Evolutionary conservation across 2,797 vertebrate genomes (phyloP), one percentile per base, ranked within the genome.

Genomic region (Malurus leucopterus): DNA sequence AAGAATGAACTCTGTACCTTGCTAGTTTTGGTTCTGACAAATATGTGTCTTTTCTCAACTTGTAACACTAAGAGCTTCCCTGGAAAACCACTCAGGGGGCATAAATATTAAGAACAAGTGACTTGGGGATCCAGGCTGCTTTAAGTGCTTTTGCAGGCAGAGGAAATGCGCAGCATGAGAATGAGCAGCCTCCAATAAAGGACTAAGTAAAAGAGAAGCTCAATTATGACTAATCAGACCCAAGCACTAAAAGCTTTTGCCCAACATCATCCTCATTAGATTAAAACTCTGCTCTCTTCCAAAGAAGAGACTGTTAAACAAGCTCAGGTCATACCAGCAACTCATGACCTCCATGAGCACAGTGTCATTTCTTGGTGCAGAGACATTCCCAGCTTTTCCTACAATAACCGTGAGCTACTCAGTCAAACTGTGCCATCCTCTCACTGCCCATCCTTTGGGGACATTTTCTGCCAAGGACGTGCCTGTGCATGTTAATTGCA

Each of bases 61-160:
- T 75, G 24, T 18, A 62, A 89, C 71, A 79, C 49, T 59, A 88
- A 83, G 57, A 63, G 54, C 29, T 86, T 84, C 84, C 67, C 65
- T 58, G 53, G 41, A 81, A 76, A 93, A 82, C 43, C 71, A 83
- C 51, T 64, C 57, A 85, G 26, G 58, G 27, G 34, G 10, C 70
- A 86, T 79, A 82, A 93, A 90, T 72, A 84, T 11, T 79, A 61
- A 80, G 36, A 87, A 34, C 46, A 72, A 20, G 57, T 68, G 68
- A 82, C 34, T 15, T 63, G 38, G 32, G 73, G 53, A 69, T 75
- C 74, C 61, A 72, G 72, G 75, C 62, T 88, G 70, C 55, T 59
- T 57, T 88, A 81, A 94, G 73, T 65, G 72, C 68, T 96, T 90
- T 94, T 87, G 85, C 91, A 90, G 89, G 70, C 38, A 77, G 62